A percentile compares a stretch with the other conserved stretches of the same genome.
Evolutionary conservation across 1,140 invertebrate species (phyloP).

Genomic region (Lordiphosa stackelbergi): DNA sequence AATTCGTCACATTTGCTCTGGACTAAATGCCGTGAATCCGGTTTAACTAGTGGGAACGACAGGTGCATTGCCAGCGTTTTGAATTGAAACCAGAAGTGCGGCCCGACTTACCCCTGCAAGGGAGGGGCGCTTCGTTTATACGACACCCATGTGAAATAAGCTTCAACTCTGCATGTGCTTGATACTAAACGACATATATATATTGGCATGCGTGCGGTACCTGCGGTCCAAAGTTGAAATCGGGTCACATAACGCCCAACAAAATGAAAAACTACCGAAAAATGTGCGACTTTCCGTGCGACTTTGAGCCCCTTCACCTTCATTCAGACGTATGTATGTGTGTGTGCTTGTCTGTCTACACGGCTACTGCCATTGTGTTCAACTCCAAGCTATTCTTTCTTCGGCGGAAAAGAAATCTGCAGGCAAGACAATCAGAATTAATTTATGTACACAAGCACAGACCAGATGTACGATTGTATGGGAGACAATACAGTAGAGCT

Average conservation of each 20-base stretch:
- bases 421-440: conserved; percentile 10
- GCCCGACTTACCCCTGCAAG: conserved; percentile 5
- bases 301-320: conserved; percentile 1
- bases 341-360: not conserved
- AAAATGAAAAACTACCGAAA: conserved; percentile 8
- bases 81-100: not conserved
- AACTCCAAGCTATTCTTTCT: conserved; percentile 7
- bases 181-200: not conserved
- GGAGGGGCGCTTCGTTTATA: not conserved
- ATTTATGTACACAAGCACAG: conserved; percentile 6
- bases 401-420: conserved; percentile 15
- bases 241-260: conserved; percentile 1
- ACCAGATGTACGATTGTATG: not conserved
- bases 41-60: conserved; percentile 9
- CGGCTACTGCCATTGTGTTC: not conserved
- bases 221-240: conserved; percentile 1
- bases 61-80: conserved; percentile 12
- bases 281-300: too few relatives aligned
- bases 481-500: too few relatives aligned
- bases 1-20: conserved; percentile 1
- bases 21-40: conserved; percentile 5
- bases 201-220: too few relatives aligned
- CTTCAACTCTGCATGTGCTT: not conserved
- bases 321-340: not conserved
- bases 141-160: conserved; percentile 1